Evolutionary conservation across 2,797 vertebrate genomes (phyloP), one percentile per base, ranked within the genome.

Genomic region (Myripristis murdjan): DNA sequence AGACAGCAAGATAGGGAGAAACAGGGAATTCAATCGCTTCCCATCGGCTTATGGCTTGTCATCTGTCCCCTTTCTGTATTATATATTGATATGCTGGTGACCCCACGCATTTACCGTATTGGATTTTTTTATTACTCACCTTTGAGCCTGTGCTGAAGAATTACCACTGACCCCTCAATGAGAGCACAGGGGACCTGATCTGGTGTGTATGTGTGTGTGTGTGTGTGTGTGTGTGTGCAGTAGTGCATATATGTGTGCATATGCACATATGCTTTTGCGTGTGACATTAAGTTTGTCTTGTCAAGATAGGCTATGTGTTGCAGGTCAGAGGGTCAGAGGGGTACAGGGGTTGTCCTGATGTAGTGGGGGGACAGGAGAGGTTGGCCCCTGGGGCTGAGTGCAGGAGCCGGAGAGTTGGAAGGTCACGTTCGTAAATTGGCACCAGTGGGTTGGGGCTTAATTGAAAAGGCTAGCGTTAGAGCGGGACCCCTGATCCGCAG

Each of bases 101-200:
- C 94, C 95, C 91, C 64, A 84, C 93, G 92, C 94, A 93, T 96
- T 94, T 95, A 94, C 93, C 94, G 87, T 94, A 92, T 91, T 95
- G 91, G 92, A 94, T 94, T 96, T 96, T 96, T 97, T 97, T 97
- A 96, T 95, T 77, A 88, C 84, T 93, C 93, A 95, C 95, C 95
- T 95, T 93, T 96, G 95, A 95, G 93, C 95, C 92, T 79, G 92
- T 93, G 93, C 87, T 89, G 76, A 96, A 95, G 94, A 95, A 93
- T 88, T 94, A 93, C 93, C 92, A 94, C 95, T 97, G 92, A 94
- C 96, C 95, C 93, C 87, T 76, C 87, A 79, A 90, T 93, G 93
- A 93, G 95, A 95, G 91, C 92, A 91, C 86, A 31, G 74, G 81
- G 61, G 79, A 76, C 75, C 68, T 24, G 71, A 60, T 76, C 68